phyloP scores from a whole-genome alignment of 2,797 vertebrate genomes.

The Microctenopoma lineatum region DNA sequence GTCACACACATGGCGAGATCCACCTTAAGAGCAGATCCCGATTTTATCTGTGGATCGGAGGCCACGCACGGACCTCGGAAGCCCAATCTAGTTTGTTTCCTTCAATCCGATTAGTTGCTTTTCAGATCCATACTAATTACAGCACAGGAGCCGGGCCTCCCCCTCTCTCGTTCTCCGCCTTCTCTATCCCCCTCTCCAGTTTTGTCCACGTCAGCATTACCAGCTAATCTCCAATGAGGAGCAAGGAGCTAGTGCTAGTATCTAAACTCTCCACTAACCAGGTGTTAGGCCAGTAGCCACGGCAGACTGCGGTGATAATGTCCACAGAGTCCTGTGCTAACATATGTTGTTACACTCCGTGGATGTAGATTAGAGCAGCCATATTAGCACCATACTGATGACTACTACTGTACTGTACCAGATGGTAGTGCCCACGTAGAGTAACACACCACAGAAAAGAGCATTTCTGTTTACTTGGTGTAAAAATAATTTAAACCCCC shows the following conservation, averaged over 20 bases:
- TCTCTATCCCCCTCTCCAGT: conserved; percentile 56
- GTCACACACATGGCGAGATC: conserved; percentile 22
- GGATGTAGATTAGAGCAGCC: conserved; percentile 40
- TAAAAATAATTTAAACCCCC: neutral
- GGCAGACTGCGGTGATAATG: conserved; percentile 15
- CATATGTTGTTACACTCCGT: conserved; percentile 33
- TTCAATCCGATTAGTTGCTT: conserved; percentile 84
- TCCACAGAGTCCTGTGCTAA: conserved; percentile 36
- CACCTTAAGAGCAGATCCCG: conserved; percentile 48
- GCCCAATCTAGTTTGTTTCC: conserved; percentile 82
- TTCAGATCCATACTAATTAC: conserved; percentile 85
- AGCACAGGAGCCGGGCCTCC: conserved; percentile 58
- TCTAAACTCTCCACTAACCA: conserved; percentile 47
- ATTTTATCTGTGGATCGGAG: conserved; percentile 66
- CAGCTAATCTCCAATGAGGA: conserved; percentile 76
- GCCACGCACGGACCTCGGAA: conserved; percentile 60
- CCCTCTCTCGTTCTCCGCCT: conserved; percentile 45
- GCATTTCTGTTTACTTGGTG: conserved; percentile 1
- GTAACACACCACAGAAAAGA: conserved; percentile 15
- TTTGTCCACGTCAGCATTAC: conserved; percentile 79
- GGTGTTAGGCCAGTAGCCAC: conserved; percentile 50
- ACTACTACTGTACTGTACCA: conserved; percentile 14
- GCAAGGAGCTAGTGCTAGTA: conserved; percentile 45
- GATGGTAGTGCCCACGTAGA: conserved; percentile 17
- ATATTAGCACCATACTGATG: conserved; percentile 45